Base-by-base conservation (phyloP, 2,888 invertebrate species). In the Dione vanillae region DNA sequence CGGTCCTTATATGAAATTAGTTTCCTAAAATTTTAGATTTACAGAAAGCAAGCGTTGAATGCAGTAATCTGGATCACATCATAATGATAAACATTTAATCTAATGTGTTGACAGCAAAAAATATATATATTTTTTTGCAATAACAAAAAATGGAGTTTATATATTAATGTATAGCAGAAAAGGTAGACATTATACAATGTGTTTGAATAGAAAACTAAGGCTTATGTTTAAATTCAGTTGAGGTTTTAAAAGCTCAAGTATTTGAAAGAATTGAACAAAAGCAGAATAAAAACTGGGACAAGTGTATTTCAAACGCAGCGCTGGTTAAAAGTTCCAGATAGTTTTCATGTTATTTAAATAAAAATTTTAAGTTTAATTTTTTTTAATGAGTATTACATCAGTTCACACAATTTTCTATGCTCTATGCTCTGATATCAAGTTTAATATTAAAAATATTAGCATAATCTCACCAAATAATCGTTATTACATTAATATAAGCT, bases 61-160 rank as follows among this genome's bases (percentile, higher is more conserved):
- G 47, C 16, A 37, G 19, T 37, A 19, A 37, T 62, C 16, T 62
- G 62, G 62, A 16, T 64, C 16, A 49, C 12, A 19, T 16, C 37
- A 45, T n/a, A 61, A 61, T 45, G 43, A 61, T 27, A 61, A 61
- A 27, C 59, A 61, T 61, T 45, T 45, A n/a, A n/a, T 10, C 43
- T 45, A 45, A 61, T 61, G 61, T 61, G n/a, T 45, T 43, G n/a
- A 20, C 27, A 27, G 27, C 10, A 0, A 10, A 59, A 27, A 27
- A 43, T 45, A 10, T 45, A 59, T 43, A 59, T 11, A 43, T 59
- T 59, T 59, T 59, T 41, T 14, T 41, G 14, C 41, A 2, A 41
- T n/a, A 45, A 20, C n/a, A 43, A n/a, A 11, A 43, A 45, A 43
- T 61, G 14, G 27, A n/a, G n/a, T 43, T n/a, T 16, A 27, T 1